Conservation (phyloP, 2,888 invertebrate genomes). For the Tipula helvola region DNA sequence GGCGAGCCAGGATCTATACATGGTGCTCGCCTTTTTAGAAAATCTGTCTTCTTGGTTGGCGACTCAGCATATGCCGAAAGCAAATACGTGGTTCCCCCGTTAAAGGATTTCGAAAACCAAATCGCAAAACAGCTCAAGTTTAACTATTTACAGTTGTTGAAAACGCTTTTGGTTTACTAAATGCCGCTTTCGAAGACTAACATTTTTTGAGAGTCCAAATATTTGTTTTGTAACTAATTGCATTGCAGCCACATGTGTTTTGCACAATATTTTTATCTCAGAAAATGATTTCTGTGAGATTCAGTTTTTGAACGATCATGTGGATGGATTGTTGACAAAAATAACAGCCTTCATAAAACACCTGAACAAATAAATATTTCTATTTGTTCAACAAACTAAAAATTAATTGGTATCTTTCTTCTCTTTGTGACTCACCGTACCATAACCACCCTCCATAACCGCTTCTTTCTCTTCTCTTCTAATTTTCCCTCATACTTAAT, state of each 20-base stretch:
- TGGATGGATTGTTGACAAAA: too few relatives aligned
- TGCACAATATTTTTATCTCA: constrained; percentile 17
- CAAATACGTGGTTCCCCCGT: constrained; percentile 19
- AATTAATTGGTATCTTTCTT: too few relatives aligned
- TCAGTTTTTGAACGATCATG: not conserved
- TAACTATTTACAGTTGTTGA: constrained; percentile 22
- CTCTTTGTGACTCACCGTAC: too few relatives aligned
- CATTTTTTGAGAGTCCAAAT: constrained; percentile 19
- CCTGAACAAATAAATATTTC: too few relatives aligned
- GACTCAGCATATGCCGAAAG: constrained; percentile 22
- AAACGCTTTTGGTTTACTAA: constrained; percentile 23
- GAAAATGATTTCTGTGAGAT: not conserved
- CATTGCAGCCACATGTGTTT: constrained; percentile 18
- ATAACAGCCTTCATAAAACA: too few relatives aligned
- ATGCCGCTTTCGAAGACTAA: constrained; percentile 21
- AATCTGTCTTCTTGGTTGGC: constrained; percentile 18
- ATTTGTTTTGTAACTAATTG: constrained; percentile 16
- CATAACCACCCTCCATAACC: too few relatives aligned
- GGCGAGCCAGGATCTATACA: constrained; percentile 18
- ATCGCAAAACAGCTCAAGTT: constrained; percentile 20
- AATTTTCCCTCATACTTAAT: too few relatives aligned
- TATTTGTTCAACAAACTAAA: too few relatives aligned
- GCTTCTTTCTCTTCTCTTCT: too few relatives aligned
- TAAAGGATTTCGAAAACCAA: constrained; percentile 21
- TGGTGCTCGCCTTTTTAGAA: constrained; percentile 19